phyloP scores from a whole-genome alignment of 2,113 vertebrate genomes.

The Tychaedon coryphoeus region DNA sequence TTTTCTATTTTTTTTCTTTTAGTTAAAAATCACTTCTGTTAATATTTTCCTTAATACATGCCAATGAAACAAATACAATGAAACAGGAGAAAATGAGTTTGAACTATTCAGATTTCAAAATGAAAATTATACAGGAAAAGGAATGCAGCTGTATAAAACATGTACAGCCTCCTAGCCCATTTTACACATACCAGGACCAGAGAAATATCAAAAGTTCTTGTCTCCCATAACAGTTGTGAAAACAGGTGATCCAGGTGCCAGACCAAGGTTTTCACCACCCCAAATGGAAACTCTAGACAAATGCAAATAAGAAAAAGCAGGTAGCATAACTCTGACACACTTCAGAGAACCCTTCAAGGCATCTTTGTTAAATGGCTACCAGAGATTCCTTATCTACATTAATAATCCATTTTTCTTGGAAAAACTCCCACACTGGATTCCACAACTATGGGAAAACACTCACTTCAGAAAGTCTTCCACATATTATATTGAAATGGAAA shows the following conservation, averaged over 20 bases:
- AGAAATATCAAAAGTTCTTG: background rate
- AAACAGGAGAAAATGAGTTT: background rate
- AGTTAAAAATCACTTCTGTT: background rate
- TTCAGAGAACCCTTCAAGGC: background rate
- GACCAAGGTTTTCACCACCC: fast-evolving
- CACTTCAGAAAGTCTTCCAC: background rate
- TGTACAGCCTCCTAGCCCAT: background rate
- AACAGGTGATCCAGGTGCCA: background rate
- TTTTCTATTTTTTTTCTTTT: background rate
- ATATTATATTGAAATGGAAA: background rate
- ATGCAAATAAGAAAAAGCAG: background rate
- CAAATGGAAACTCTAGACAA: background rate
- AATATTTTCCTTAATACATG: background rate
- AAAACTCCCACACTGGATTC: background rate
- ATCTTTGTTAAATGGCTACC: background rate
- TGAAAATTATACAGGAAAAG: background rate
- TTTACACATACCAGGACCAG: background rate
- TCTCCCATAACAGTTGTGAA: background rate
- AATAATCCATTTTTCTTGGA: background rate
- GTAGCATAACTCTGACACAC: background rate
- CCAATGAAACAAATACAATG: background rate
- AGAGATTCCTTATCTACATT: background rate
- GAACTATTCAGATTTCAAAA: background rate
- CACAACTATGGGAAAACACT: background rate
- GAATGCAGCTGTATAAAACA: background rate